Evolutionary conservation across 2,888 invertebrate genomes (phyloP), one percentile per base, ranked within the genome.

Genomic region (Epinotia bilunana): DNA sequence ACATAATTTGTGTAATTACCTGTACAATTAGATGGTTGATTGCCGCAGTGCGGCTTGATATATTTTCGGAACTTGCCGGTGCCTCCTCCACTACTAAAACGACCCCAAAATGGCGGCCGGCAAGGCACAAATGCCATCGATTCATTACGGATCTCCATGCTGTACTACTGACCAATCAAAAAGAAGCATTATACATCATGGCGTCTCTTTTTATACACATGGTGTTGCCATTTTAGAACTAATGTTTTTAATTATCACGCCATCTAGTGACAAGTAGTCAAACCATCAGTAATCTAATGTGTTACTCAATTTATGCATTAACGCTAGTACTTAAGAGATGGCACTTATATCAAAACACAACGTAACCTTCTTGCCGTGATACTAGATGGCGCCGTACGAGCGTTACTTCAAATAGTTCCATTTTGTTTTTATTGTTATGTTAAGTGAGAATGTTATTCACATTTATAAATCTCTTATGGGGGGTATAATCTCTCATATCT

Each of bases 1-100:
- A 43, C 53, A 5, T 18, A 5, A 43, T 76, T 74, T 28, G 76
- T 77, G 67, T 49, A 84, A 85, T 84, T 88, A 94, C 93, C 88
- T 86, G 82, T 62, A 16, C 76, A 77, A 84, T 82, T 79, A 78
- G 73, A 69, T 9, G 76, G 77, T 65, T 20, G 92, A 93, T 92
- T 79, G 90, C 90, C 88, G 91, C 89, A 86, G 88, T 89, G 90
- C 90, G 87, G 88, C 90, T 81, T 76, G 93, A 91, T 93, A 77
- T 77, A 78, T 78, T 79, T 79, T 80, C 73, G 73, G 74, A 73
- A 76, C 71, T 72, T 53, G 73, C 64, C 78, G 75, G 76, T 71
- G 76, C 79, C 73, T 76, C 75, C 79, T 77, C 74, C 77, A 73
- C 73, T 78, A 79, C 77, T n/a, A 71, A 77, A 76, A 76, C 80